Conservation (phyloP, 2,113 vertebrate genomes). For the Gavialis gangeticus region DNA sequence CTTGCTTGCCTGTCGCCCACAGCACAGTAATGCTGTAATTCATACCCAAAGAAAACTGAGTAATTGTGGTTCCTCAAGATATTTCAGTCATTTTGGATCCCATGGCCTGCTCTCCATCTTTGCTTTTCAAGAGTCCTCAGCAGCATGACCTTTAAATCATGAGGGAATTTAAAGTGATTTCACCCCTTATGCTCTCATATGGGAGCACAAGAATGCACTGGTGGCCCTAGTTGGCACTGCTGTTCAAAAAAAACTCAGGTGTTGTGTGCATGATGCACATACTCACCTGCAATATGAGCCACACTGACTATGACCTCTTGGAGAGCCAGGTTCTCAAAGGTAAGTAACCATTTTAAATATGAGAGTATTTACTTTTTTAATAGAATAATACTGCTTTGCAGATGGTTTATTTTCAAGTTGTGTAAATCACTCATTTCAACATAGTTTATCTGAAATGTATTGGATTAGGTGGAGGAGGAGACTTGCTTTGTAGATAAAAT, state of each 20-base stretch:
- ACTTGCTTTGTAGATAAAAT: not conserved
- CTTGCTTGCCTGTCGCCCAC: no score
- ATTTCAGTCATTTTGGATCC: not conserved
- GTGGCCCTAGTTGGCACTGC: not conserved
- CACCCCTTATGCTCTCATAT: not conserved
- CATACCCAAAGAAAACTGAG: no score
- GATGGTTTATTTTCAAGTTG: not conserved
- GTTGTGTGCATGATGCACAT: not conserved
- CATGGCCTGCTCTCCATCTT: not conserved
- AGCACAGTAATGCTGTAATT: no score
- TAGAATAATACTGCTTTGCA: not conserved
- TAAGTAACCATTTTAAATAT: not conserved
- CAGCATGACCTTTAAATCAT: not conserved
- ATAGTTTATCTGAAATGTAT: not conserved
- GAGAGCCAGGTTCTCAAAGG: not conserved
- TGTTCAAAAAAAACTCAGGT: not conserved
- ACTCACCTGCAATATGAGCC: not conserved
- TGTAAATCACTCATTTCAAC: not conserved
- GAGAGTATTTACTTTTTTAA: not conserved
- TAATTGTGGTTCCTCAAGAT: not conserved
- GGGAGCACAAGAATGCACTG: not conserved
- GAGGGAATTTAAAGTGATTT: not conserved
- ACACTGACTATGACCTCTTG: accelerated
- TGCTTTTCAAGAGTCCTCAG: not conserved
- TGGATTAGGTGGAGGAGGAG: not conserved